Evolutionary conservation across 2,888 invertebrate genomes (phyloP), one percentile per base, ranked within the genome.

Genomic region (Mythimna vitellina): DNA sequence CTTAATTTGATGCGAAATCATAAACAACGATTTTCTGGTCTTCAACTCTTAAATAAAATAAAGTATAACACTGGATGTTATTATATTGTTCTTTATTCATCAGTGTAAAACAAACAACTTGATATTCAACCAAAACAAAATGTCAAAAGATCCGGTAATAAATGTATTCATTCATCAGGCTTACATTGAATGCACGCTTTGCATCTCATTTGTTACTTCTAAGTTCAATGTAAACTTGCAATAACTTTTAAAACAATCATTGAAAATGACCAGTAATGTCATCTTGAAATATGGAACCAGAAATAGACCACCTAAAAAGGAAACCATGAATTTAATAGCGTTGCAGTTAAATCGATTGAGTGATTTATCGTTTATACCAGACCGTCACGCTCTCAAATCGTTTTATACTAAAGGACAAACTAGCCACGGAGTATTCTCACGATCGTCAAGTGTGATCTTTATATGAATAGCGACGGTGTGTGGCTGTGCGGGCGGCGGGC

Each of bases 371-470:
- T 71, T 53, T 32, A 42, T 22, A 77, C 49, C 17, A 68, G 68
- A 70, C 46, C 25, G 83, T 70, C 78, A 67, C 71, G 75, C 65
- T 76, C 72, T 69, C 70, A 70, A 80, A 80, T 79, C 76, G 67
- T 69, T 82, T 81, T 72, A 78, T 76, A 74, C 81, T 83, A 83
- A 86, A 88, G 86, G 87, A 89, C 89, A 89, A 88, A 88, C 86
- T 84, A 85, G 89, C 89, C 89, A 89, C 87, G 87, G 76, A 78
- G 71, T 82, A 88, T 93, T 94, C 93, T 92, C 94, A 94, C 92
- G 93, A 88, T 88, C 86, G 86, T 89, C 87, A 89, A 91, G 86
- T 87, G 90, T 88, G 86, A 88, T 85, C 76, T 85, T 84, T 76
- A 78, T 85, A 87, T 86, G 87, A 83, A 87, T 86, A 86, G 80